Conservation (phyloP, 1,140 invertebrate species). For the Lepidurus arcticus region DNA sequence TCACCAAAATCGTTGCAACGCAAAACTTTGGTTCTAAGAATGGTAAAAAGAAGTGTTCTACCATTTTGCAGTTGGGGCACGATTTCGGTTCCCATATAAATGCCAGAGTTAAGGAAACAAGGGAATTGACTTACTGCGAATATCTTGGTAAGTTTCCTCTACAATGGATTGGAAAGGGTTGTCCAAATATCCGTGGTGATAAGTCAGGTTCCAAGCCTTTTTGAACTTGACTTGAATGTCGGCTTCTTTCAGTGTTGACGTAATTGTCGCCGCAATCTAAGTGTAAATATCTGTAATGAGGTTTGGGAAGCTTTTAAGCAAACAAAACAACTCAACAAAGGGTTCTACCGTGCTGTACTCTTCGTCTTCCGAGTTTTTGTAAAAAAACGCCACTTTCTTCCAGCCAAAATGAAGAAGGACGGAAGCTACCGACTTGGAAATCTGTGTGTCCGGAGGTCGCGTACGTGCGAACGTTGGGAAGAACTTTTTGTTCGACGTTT, state of each 20-base stretch:
- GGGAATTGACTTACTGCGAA: constrained; percentile 62
- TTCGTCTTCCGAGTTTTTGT: constrained; percentile 61
- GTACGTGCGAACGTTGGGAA: constrained; percentile 91
- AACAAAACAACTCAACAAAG: neutral
- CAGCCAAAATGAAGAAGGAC: constrained; percentile 64
- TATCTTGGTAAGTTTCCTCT: constrained; percentile 65
- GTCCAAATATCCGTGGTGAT: constrained; percentile 63
- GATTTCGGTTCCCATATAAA: neutral
- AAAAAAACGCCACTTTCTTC: constrained; percentile 63
- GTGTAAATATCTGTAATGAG: neutral
- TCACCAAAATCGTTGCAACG: no score
- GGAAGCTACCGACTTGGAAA: constrained; percentile 79
- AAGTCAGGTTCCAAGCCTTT: constrained; percentile 66
- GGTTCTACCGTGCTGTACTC: constrained; percentile 56
- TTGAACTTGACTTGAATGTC: constrained; percentile 62
- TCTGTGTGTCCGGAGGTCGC: constrained; percentile 83
- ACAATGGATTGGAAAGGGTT: constrained; percentile 78
- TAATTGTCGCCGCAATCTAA: constrained; percentile 60
- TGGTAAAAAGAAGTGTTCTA: no score
- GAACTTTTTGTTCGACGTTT: constrained; percentile 75
- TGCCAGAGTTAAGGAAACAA: neutral
- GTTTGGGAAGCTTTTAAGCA: neutral
- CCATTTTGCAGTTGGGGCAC: neutral
- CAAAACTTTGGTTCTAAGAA: no score
- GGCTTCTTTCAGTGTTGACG: constrained; percentile 56